Evolutionary conservation across 2,113 vertebrate species (phyloP).

Genomic region (Syngnathus scovelli): DNA sequence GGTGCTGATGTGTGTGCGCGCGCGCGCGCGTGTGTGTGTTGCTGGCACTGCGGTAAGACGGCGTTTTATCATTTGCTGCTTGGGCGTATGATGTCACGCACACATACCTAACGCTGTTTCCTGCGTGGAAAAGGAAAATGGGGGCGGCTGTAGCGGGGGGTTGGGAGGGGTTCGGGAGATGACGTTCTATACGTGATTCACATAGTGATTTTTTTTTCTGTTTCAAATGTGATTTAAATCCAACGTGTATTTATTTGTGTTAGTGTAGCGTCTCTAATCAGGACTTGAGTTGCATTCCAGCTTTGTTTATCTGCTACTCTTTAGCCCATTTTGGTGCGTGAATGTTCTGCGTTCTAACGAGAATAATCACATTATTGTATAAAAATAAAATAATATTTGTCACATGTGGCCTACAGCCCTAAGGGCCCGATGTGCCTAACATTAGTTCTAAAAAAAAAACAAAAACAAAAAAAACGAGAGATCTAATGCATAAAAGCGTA

Average conservation of each 20-base stretch:
- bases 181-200: not conserved
- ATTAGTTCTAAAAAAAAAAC: not conserved
- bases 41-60: conserved; percentile 79
- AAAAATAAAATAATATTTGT: not conserved
- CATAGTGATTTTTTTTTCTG: conserved; percentile 8
- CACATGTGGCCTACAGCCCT: not conserved
- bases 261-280: not conserved
- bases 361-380: not conserved
- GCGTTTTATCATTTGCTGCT: conserved; percentile 56
- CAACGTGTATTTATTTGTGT: not conserved
- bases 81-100: conserved; percentile 65
- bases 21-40: not conserved
- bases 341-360: not conserved
- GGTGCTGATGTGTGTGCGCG: conserved; percentile 31
- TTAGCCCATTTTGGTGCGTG: not conserved
- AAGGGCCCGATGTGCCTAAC: not conserved
- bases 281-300: not conserved
- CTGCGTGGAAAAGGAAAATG: conserved; percentile 48
- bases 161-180: not conserved
- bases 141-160: conserved; percentile 20
- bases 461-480: no score
- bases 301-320: not conserved
- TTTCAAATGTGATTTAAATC: not conserved
- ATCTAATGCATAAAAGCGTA: not conserved
- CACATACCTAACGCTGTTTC: conserved; percentile 33